These are phyloP conservation scores for Ricordea florida DNA, from an alignment of 92 coral and sea anemone genomes.

Conservation along the genomic window DNA sequence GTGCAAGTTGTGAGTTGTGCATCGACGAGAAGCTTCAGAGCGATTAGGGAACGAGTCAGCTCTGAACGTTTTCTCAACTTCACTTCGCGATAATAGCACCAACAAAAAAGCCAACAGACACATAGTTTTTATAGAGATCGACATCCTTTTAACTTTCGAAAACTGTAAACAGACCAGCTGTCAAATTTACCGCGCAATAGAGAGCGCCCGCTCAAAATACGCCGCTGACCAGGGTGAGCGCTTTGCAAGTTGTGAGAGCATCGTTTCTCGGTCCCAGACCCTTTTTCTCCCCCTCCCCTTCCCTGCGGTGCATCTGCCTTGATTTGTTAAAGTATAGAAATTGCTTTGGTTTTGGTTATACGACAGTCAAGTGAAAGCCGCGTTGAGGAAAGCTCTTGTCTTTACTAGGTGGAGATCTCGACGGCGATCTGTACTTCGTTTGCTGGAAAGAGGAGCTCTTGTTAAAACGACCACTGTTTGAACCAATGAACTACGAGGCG, in stretches of 20 bases:
- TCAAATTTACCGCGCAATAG: not conserved
- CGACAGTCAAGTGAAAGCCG: too few species aligned
- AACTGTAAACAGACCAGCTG: not conserved
- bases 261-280: too few species aligned
- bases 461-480: conserved; percentile 50
- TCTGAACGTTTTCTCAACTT: not conserved
- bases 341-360: too few species aligned
- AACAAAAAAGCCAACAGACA: not conserved
- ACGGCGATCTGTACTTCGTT: conserved; percentile 97
- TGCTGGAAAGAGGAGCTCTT: conserved; percentile 87
- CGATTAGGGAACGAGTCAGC: not conserved
- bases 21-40: not conserved
- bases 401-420: conserved; percentile 90
- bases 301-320: too few species aligned
- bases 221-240: too few species aligned
- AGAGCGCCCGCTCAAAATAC: too few species aligned
- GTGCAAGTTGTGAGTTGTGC: not conserved
- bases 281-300: too few species aligned
- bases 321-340: too few species aligned
- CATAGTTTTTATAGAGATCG: not conserved
- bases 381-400: not conserved
- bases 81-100: not conserved
- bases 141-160: not conserved
- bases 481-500: conserved; percentile 92
- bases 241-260: too few species aligned